Base-by-base conservation (phyloP, 2,797 vertebrate species). In the Eulemur rubriventer region DNA sequence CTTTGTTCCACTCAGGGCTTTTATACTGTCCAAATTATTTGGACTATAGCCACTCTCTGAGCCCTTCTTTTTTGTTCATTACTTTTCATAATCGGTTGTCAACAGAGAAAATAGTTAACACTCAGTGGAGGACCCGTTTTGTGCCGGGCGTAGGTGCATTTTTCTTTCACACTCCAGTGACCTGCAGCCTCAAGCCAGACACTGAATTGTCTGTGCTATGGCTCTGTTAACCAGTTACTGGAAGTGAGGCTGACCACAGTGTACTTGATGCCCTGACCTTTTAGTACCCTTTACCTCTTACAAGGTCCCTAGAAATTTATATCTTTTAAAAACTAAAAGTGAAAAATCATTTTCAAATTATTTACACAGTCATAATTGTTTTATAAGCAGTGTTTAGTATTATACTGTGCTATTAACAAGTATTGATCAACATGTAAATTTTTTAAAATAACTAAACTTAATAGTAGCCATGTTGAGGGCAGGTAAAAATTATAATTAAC, bases 401-500 rank as follows among this genome's bases (percentile, higher is more conserved):
- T 84, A 72, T 89, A 82, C 14, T 75, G 1, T 93, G 65, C 20
- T 78, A n/a, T 88, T 95, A 73, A 52, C 59, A 63, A 83, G 38
- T 95, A 55, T 83, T 97, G 52, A 33, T 83, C 22, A 52, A 26
- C 75, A 38, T 75, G 46, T 76, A 92, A 9, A 30, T 95, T 86
- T 78, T 70, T 69, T 80, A 41, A 4, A 57, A 0, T 82, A 78
- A 69, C 3, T 70, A 5, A 89, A 90, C 70, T 50, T 78, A 75
- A 95, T 90, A 94, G 5, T 86, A 94, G 76, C 41, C 43, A 30
- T 94, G 30, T 22, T 41, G 8, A 70, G 17, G 67, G 43, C 6
- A 84, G 20, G 33, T 95, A 87, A 91, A 95, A 89, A 80, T 86
- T 92, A 46, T 75, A 83, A 57, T 91, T 88, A 88, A 88, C 92